phyloP scores from a whole-genome alignment of 2,888 invertebrate genomes.

The Patella depressa region DNA sequence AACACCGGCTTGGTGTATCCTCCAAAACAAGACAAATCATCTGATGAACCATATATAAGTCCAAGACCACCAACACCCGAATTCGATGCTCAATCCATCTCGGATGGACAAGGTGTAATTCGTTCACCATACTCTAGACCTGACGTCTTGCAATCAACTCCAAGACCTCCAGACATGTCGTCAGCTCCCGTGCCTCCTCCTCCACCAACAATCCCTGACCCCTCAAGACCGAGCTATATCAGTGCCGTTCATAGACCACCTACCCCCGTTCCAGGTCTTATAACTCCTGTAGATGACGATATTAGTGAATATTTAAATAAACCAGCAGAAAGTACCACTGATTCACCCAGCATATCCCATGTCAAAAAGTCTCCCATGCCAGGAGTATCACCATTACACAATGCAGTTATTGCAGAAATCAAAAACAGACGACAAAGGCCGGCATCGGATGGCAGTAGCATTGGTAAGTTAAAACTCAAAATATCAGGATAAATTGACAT shows the following conservation, averaged over 20 bases:
- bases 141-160: background rate
- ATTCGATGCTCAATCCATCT: background rate
- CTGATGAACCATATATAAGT: background rate
- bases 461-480: too few relatives aligned
- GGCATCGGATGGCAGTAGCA: background rate
- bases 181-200: background rate
- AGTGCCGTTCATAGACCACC: constrained; percentile 9
- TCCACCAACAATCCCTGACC: background rate
- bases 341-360: background rate
- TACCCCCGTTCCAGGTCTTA: background rate
- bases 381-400: background rate
- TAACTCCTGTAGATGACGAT: background rate
- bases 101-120: background rate
- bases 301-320: background rate
- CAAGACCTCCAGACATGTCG: background rate
- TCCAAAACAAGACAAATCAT: background rate
- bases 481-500: too few relatives aligned
- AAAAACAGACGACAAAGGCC: constrained; percentile 2
- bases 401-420: background rate
- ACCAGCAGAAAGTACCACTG: background rate
- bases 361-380: background rate
- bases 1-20: background rate
- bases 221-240: background rate
- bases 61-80: background rate
- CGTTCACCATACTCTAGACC: background rate